Percentiles rank a stretch among this genome's conserved stretches.
These are phyloP conservation scores for Anser cygnoides DNA, from an alignment of 2,113 vertebrate genomes.

Conservation along the genomic window DNA sequence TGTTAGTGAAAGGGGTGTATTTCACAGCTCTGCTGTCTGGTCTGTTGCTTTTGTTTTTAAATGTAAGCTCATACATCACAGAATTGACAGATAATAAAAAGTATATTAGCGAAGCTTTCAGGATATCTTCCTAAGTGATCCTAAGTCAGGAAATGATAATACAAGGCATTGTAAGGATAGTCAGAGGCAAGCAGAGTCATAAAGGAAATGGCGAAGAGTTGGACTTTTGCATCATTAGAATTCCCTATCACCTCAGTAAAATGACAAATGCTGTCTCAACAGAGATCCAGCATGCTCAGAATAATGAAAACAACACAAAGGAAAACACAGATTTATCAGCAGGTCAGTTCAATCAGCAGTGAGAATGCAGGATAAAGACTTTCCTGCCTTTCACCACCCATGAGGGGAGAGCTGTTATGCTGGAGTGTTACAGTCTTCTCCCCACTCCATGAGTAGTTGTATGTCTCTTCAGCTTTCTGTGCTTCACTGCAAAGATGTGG, in stretches of 20 bases:
- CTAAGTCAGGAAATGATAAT: background rate
- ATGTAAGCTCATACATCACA: background rate
- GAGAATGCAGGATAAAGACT: background rate
- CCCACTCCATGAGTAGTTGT: background rate
- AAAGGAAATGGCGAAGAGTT: background rate
- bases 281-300: background rate
- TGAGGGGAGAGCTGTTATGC: background rate
- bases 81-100: background rate
- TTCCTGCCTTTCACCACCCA: background rate
- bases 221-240: background rate
- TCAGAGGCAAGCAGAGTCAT: background rate
- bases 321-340: background rate
- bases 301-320: background rate
- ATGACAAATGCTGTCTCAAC: background rate
- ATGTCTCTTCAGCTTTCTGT: background rate
- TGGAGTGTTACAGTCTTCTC: background rate
- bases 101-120: background rate
- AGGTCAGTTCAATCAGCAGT: background rate
- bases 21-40: background rate
- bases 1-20: background rate
- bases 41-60: background rate
- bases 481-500: background rate
- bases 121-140: background rate
- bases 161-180: background rate
- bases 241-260: background rate